Evolutionary conservation across 2,113 vertebrate species (phyloP), one percentile per base, ranked within the genome.

Genomic region (Pomatostomus ruficeps): DNA sequence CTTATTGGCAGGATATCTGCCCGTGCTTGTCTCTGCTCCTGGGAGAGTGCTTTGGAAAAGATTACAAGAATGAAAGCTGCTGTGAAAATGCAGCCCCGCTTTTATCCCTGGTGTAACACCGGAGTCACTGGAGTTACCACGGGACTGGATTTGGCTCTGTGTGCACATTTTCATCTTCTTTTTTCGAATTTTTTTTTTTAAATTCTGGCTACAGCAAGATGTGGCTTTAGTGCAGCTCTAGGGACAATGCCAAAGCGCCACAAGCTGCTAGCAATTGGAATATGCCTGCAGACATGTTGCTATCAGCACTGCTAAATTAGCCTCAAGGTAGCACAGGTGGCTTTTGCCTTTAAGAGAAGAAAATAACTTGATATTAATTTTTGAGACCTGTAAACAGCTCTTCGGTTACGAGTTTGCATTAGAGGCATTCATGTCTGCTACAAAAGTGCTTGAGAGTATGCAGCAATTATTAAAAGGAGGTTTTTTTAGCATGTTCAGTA

Each of bases 1-100:
- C 92, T 95, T 95, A 70, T 51, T 98, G 93, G 91, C 94, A 96
- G 54, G 67, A 77, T 71, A 77, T 94, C 91, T 97, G 95, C 93
- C 97, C 93, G 46, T 80, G 74, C 94, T 94, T 97, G 89, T 91
- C 55, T 95, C 89, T 89, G 88, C 88, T 96, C 66, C 89, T 94
- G 88, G 59, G 91, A 94, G 83, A 68, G 38, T 70, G 68, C 97
- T 96, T 95, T 90, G 90, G 93, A 80, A 96, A 91, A 88, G 88
- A 89, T 77, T 93, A 75, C 89, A 94, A 67, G 82, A 93, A 88
- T 67, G 91, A 95, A 83, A 85, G 51, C 89, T 93, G 84, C 85
- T 93, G 70, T 91, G 88, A 96, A 96, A 96, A 95, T 28, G 85
- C 81, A 95, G 81, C 67, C 48, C 23, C 89, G 5, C 88, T 85